Evolutionary conservation across 2,113 vertebrate genomes (phyloP).

Genomic region (Sapayoa aenigma): DNA sequence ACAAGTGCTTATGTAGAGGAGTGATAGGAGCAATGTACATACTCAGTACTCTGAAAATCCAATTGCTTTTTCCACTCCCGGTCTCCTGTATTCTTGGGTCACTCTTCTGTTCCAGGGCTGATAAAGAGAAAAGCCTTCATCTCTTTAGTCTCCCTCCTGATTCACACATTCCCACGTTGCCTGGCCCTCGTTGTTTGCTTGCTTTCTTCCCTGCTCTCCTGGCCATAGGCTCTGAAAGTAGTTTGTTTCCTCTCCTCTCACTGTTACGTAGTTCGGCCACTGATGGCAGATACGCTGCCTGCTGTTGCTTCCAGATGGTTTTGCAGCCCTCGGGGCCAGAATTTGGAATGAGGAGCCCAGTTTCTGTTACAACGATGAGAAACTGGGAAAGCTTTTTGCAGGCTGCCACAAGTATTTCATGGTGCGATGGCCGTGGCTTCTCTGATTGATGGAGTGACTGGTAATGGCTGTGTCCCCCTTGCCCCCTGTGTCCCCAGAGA

Average conservation of each 20-base stretch:
- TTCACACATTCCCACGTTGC: background rate
- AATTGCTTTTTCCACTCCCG: background rate
- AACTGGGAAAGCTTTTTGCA: background rate
- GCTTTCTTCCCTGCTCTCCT: background rate
- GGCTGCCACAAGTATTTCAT: background rate
- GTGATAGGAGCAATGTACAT: background rate
- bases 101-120: background rate
- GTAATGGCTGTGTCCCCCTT: background rate
- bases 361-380: background rate
- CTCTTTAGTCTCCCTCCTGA: background rate
- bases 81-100: background rate
- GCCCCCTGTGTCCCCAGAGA: fast-evolving
- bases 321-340: background rate
- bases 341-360: background rate
- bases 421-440: background rate
- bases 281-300: background rate
- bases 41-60: background rate
- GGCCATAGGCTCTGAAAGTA: background rate
- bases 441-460: background rate
- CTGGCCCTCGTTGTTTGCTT: background rate
- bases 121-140: background rate
- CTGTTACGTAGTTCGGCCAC: background rate
- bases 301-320: background rate
- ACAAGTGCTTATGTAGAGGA: background rate
- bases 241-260: background rate